A percentile compares a stretch with the other conserved stretches of the same genome.
phyloP scores from a whole-genome alignment of 2,888 invertebrate genomes.

The Tetanocera ferruginea region DNA sequence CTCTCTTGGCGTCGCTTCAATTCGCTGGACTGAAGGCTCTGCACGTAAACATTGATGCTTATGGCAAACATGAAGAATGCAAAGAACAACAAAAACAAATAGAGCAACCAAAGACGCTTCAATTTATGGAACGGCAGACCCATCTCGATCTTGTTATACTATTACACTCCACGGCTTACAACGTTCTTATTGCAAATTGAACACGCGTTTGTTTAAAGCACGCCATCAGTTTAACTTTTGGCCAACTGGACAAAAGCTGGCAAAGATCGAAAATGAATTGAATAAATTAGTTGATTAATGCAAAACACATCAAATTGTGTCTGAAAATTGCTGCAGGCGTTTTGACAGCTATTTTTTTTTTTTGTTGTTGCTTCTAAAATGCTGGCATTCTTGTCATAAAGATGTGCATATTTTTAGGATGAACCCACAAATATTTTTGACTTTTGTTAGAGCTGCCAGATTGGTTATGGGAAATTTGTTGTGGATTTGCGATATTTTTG shows the following conservation, averaged over 20 bases:
- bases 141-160: constrained; percentile 53
- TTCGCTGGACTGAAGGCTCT: constrained; percentile 58
- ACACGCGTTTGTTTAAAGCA: neutral
- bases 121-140: constrained; percentile 66
- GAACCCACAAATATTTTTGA: too few relatives aligned
- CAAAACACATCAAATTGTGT: neutral
- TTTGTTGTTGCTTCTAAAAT: neutral
- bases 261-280: neutral
- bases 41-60: constrained; percentile 68
- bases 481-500: too few relatives aligned
- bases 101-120: constrained; percentile 67
- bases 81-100: constrained; percentile 68
- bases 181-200: neutral
- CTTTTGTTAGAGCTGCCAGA: too few relatives aligned
- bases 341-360: neutral
- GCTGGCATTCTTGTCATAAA: too few relatives aligned
- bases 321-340: constrained; percentile 8
- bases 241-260: constrained; percentile 16
- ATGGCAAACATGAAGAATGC: constrained; percentile 70
- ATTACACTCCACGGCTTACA: neutral
- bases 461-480: too few relatives aligned
- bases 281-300: neutral
- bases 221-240: constrained; percentile 18
- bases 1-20: neutral
- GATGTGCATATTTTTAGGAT: too few relatives aligned